phyloP scores from a whole-genome alignment of 2,113 vertebrate genomes.

The Neolamprologus toae region DNA sequence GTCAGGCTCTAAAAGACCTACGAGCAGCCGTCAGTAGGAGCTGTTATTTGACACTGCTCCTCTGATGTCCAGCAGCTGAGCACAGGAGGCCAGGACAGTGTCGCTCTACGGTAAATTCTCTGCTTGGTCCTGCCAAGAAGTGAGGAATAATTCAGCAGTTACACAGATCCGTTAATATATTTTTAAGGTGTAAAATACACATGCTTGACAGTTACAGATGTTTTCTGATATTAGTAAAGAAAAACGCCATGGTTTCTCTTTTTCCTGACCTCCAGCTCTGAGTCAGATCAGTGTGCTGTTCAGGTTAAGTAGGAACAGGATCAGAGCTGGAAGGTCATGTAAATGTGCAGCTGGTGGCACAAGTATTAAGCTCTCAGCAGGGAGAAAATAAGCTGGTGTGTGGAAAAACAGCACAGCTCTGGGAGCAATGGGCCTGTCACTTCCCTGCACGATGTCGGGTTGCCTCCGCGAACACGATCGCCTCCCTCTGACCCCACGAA shows the following conservation, averaged over 20 bases:
- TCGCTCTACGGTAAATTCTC: constrained; percentile 10
- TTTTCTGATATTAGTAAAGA: neutral
- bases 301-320: constrained; percentile 47
- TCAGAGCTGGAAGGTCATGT: constrained; percentile 41
- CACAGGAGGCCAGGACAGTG: constrained; percentile 15
- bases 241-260: neutral
- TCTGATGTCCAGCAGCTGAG: constrained; percentile 59
- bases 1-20: constrained; percentile 19
- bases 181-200: neutral
- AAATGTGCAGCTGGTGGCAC: constrained; percentile 49
- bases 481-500: neutral
- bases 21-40: neutral
- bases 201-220: neutral
- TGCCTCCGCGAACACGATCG: neutral
- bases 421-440: neutral
- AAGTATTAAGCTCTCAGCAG: constrained; percentile 44
- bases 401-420: constrained; percentile 36
- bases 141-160: neutral
- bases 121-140: neutral
- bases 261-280: neutral
- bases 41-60: constrained; percentile 51
- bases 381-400: constrained; percentile 41
- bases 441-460: neutral
- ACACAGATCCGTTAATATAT: neutral
- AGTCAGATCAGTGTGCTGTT: neutral